Conservation (phyloP, 1,140 invertebrate genomes). For the Drosophila miranda region DNA sequence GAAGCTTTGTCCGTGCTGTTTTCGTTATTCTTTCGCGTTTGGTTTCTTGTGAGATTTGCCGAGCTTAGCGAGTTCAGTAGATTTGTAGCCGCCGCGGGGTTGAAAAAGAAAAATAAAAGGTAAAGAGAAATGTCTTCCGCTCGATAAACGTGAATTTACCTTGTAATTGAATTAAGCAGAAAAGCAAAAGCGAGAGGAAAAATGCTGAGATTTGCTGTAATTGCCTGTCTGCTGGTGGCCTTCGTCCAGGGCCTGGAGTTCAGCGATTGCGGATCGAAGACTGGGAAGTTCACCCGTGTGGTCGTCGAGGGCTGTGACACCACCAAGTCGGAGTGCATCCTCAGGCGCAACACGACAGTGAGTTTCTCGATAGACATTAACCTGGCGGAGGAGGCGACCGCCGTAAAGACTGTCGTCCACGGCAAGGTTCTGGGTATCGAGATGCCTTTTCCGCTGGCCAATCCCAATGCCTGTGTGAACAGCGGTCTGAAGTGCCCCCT, state of each 20-base stretch:
- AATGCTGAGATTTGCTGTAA: constrained; percentile 60
- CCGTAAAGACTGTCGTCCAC: constrained; percentile 86
- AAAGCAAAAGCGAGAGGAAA: constrained; percentile 9
- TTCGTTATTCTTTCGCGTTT: constrained; percentile 15
- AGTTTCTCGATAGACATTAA: constrained; percentile 85
- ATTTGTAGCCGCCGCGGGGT: constrained; percentile 53
- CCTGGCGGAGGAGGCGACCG: constrained; percentile 58
- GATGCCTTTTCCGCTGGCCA: constrained; percentile 87
- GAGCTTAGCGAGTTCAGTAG: constrained; percentile 45
- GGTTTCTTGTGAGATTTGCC: constrained; percentile 24
- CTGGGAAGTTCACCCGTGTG: constrained; percentile 84
- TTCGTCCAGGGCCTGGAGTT: constrained; percentile 43
- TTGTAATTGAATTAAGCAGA: constrained; percentile 68
- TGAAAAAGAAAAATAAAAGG: constrained; percentile 18
- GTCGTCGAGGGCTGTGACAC: constrained; percentile 84
- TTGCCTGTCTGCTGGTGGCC: constrained; percentile 49
- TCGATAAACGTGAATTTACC: constrained; percentile 15
- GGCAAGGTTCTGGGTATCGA: constrained; percentile 87
- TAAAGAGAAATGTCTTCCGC: not conserved
- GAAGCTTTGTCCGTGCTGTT: constrained; percentile 20
- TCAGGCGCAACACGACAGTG: constrained; percentile 85
- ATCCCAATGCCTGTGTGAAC: constrained; percentile 87
- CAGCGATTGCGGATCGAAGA: constrained; percentile 83
- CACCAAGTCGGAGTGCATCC: constrained; percentile 84
- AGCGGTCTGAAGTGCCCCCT: constrained; percentile 88